These are phyloP conservation scores for Magallana ariakensis DNA, from an alignment of 1,140 invertebrate species.

Conservation along the genomic window DNA sequence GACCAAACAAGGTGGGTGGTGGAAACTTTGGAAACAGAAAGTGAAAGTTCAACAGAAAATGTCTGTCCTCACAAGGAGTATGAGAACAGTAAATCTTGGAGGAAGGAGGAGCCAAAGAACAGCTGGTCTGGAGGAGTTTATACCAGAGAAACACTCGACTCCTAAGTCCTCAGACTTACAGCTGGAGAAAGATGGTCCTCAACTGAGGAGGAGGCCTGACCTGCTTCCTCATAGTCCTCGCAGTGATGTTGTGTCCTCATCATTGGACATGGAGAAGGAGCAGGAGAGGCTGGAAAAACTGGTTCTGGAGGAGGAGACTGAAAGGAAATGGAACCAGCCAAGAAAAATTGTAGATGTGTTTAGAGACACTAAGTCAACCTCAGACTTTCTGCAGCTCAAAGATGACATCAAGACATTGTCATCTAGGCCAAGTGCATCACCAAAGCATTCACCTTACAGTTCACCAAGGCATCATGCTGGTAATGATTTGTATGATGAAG, in stretches of 20 bases:
- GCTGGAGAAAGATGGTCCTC: background rate
- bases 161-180: constrained; percentile 51
- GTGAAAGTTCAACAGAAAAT: background rate
- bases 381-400: constrained; percentile 48
- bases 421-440: constrained; percentile 51
- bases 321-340: constrained; percentile 3
- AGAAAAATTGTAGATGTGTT: constrained; percentile 42
- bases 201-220: constrained; percentile 20
- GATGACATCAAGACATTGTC: constrained; percentile 49
- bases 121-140: constrained; percentile 5
- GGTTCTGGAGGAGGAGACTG: background rate
- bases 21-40: background rate
- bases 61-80: background rate
- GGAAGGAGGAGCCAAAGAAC: constrained; percentile 1
- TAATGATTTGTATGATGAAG: background rate
- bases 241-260: background rate
- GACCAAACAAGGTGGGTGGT: background rate
- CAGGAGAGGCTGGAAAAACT: background rate
- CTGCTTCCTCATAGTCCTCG: constrained; percentile 41
- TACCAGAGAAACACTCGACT: constrained; percentile 51
- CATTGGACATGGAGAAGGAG: constrained; percentile 24
- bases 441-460: background rate
- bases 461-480: background rate
- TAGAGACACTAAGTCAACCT: constrained; percentile 8
- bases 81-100: constrained; percentile 20